Percentiles rank a stretch among this genome's conserved stretches.
phyloP scores from a whole-genome alignment of 2,797 vertebrate species.

The Atherinosoma microstoma region DNA sequence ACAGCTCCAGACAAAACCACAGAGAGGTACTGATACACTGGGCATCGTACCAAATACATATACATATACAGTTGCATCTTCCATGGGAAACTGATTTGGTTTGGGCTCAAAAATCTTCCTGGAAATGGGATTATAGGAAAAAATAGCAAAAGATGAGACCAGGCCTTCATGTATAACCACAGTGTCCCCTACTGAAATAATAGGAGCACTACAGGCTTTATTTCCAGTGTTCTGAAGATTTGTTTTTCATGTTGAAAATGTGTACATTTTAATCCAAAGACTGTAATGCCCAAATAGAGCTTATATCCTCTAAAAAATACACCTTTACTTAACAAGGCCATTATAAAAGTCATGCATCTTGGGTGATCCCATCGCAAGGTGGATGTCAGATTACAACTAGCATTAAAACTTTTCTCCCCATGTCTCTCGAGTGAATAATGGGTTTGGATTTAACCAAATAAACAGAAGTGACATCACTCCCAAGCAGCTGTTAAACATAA shows the following conservation, averaged over 20 bases:
- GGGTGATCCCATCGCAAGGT: no score
- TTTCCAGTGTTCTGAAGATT: not conserved
- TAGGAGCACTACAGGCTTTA: not conserved
- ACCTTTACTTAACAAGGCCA: not conserved
- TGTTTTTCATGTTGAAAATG: not conserved
- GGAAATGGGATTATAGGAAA: constrained; percentile 1
- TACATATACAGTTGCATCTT: constrained; percentile 7
- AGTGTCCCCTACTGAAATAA: constrained; percentile 12
- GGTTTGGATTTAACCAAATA: no score
- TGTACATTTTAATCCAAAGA: constrained; percentile 10
- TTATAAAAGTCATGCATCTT: no score
- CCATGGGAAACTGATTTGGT: constrained; percentile 18
- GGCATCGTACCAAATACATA: constrained; percentile 19
- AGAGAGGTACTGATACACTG: constrained; percentile 27
- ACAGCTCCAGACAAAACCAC: constrained; percentile 6
- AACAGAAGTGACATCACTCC: no score
- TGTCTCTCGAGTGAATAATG: no score
- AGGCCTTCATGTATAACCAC: constrained; percentile 4
- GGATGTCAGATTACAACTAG: no score
- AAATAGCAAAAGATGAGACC: not conserved
- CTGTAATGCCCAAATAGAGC: constrained; percentile 1
- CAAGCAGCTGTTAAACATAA: no score
- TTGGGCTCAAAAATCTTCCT: not conserved
- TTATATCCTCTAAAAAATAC: constrained; percentile 13
- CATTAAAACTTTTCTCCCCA: no score